phyloP scores from a whole-genome alignment of 2,797 vertebrate genomes.

The Myiotriccus ornatus region DNA sequence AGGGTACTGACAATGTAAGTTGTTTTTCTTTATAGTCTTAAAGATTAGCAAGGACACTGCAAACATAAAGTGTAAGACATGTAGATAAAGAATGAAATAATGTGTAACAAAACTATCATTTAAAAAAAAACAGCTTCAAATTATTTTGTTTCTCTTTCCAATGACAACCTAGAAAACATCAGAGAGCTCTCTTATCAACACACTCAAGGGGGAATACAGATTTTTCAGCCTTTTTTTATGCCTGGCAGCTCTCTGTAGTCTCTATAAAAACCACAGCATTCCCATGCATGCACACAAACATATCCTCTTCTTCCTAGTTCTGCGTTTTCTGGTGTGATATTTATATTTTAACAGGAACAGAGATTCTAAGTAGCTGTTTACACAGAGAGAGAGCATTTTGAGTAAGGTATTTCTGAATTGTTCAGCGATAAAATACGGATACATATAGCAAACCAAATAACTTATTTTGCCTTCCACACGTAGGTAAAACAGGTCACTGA shows the following conservation, averaged over 20 bases:
- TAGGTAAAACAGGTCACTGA: neutral
- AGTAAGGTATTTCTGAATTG: neutral
- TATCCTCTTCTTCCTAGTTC: neutral
- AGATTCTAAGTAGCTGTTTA: neutral
- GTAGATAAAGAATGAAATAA: constrained; percentile 43
- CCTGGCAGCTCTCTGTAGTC: neutral
- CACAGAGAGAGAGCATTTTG: neutral
- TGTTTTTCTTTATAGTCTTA: neutral
- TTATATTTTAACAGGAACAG: constrained; percentile 4
- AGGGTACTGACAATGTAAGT: neutral
- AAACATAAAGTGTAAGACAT: constrained; percentile 10
- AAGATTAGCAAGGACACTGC: constrained; percentile 21
- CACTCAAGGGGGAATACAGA: neutral
- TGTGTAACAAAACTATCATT: neutral
- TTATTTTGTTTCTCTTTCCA: neutral
- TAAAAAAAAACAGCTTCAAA: neutral
- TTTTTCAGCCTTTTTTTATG: neutral
- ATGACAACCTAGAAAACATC: neutral
- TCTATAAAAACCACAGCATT: neutral
- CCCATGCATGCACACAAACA: neutral
- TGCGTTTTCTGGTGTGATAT: neutral
- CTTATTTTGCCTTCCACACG: neutral
- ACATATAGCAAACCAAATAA: neutral
- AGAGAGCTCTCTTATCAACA: neutral
- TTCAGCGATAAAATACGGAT: neutral